Conservation (phyloP, 2,888 invertebrate genomes). For the Saturnia pavonia region DNA sequence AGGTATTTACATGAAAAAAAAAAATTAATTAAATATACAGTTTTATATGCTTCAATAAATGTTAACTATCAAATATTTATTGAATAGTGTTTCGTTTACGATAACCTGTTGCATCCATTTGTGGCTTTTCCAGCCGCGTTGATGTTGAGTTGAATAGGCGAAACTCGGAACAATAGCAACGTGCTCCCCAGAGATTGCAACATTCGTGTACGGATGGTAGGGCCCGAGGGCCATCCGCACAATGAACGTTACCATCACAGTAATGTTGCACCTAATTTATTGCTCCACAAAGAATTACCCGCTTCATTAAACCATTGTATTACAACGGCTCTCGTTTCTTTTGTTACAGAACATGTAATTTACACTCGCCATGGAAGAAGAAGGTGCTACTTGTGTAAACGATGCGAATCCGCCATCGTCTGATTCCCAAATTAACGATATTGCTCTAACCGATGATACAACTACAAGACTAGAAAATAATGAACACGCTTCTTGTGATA, state of each 20-base stretch:
- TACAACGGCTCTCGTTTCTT: constrained; percentile 31
- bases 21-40: neutral
- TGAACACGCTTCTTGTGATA: constrained; percentile 40
- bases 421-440: constrained; percentile 43
- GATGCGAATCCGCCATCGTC: constrained; percentile 44
- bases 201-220: constrained; percentile 36
- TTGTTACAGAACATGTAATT: constrained; percentile 78
- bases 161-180: constrained; percentile 54
- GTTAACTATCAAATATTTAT: neutral
- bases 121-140: constrained; percentile 13
- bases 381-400: constrained; percentile 44
- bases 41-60: neutral
- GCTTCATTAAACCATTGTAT: constrained; percentile 14
- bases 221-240: constrained; percentile 49
- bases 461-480: constrained; percentile 40
- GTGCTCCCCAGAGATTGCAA: constrained; percentile 56
- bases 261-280: constrained; percentile 54
- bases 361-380: constrained; percentile 67
- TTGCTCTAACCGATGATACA: constrained; percentile 38
- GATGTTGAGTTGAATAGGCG: constrained; percentile 39
- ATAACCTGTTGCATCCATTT: neutral
- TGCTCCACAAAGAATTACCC: constrained; percentile 38
- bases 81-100: neutral
- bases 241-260: constrained; percentile 51
- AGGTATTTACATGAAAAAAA: neutral